Conservation (phyloP, 2,888 invertebrate genomes). For the Oligia fasciuncula region DNA sequence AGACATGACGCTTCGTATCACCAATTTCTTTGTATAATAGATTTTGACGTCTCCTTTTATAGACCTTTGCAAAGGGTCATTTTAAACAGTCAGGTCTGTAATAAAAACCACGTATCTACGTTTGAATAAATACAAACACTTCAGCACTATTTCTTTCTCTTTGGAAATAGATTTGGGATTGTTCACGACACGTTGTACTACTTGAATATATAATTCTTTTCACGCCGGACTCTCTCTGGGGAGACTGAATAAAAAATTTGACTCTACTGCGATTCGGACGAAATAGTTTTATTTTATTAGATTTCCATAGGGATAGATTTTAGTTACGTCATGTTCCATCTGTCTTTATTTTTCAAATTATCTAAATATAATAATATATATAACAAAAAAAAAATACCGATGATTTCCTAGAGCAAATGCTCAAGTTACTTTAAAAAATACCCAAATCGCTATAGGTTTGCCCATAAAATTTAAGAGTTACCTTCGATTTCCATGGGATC, state of each 20-base stretch:
- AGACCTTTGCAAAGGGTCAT: no score
- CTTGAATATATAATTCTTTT: constrained; percentile 42
- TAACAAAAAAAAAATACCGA: no score
- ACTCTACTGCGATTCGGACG: constrained; percentile 5
- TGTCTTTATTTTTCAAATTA: background rate
- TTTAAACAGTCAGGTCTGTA: background rate
- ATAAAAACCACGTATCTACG: background rate
- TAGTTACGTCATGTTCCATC: background rate
- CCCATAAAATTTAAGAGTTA: no score
- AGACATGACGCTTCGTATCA: no score
- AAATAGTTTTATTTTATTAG: constrained; percentile 1
- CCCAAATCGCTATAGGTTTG: no score
- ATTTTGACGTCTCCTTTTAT: no score
- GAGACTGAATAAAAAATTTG: constrained; percentile 40
- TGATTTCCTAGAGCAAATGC: no score
- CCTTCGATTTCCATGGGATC: no score
- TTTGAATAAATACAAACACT: constrained; percentile 34
- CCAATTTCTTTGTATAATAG: background rate
- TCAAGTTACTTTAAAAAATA: no score
- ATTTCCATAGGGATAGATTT: background rate
- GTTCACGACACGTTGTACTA: constrained; percentile 17
- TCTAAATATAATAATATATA: no score
- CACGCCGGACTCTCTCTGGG: background rate
- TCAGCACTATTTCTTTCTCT: constrained; percentile 33
- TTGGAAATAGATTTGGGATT: constrained; percentile 41